A percentile compares a stretch with the other conserved stretches of the same genome.
phyloP scores from a whole-genome alignment of 2,888 invertebrate genomes.

The Rhagium mordax region DNA sequence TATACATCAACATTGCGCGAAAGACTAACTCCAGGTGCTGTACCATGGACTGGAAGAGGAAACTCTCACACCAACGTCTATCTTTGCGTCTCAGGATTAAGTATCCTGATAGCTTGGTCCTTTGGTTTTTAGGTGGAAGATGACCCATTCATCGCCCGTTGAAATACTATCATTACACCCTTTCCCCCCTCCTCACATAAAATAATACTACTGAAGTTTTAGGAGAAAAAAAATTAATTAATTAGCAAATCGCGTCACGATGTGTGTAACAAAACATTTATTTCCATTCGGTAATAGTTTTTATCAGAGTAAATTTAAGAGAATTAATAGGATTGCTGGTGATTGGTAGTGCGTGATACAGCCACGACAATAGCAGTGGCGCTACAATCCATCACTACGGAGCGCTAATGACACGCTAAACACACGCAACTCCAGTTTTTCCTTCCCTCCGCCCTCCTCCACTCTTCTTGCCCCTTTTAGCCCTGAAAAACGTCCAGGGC shows the following conservation, averaged over 20 bases:
- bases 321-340: conserved; percentile 47
- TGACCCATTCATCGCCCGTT: too few relatives aligned
- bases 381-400: conserved; percentile 67
- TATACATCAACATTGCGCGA: not conserved
- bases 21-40: too few relatives aligned
- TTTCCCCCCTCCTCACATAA: too few relatives aligned
- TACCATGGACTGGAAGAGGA: too few relatives aligned
- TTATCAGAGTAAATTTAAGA: conserved; percentile 29
- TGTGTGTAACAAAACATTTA: not conserved
- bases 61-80: too few relatives aligned
- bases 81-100: too few relatives aligned
- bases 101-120: too few relatives aligned
- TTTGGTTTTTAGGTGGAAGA: too few relatives aligned
- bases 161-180: too few relatives aligned
- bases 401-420: conserved; percentile 69
- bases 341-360: conserved; percentile 68
- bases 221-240: too few relatives aligned
- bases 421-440: conserved; percentile 65
- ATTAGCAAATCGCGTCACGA: not conserved
- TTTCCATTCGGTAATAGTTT: conserved; percentile 9
- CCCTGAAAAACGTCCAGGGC: conserved; percentile 43
- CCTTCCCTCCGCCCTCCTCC: conserved; percentile 45
- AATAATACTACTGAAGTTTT: too few relatives aligned
- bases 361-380: conserved; percentile 68
- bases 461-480: conserved; percentile 48